phyloP scores from a whole-genome alignment of 2,113 vertebrate species.

The Rallus limicola region DNA sequence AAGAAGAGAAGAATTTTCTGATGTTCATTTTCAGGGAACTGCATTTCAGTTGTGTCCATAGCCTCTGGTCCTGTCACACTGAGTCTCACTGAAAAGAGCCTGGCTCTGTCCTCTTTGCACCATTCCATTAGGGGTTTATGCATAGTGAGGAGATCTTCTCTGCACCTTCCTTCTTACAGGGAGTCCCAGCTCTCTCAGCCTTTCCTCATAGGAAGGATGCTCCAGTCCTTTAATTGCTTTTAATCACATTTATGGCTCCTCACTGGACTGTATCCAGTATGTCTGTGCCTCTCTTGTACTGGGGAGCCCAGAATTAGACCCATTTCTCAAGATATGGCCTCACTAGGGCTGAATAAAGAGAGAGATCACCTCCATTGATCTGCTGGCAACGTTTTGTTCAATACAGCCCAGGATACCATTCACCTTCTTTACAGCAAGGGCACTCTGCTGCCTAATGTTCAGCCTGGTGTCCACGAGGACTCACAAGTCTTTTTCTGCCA shows the following conservation, averaged over 20 bases:
- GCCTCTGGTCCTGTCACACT: not conserved
- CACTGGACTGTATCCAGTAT: not conserved
- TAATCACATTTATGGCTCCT: not conserved
- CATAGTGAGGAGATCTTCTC: not conserved
- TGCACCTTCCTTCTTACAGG: too few relatives aligned
- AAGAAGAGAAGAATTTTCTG: not conserved
- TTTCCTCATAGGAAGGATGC: not conserved
- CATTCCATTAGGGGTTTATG: not conserved
- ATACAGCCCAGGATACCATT: not conserved
- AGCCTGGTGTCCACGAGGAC: not conserved
- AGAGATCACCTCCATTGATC: not conserved
- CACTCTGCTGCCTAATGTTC: not conserved
- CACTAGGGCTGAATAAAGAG: not conserved
- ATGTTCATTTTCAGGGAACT: not conserved
- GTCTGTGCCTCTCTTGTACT: not conserved
- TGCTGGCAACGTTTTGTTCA: not conserved
- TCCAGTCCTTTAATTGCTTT: not conserved
- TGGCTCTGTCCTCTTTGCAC: not conserved
- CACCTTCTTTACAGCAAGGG: not conserved
- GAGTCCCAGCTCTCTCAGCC: not conserved
- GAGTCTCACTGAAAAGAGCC: not conserved
- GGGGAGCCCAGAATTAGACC: not conserved
- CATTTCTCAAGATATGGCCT: not conserved
- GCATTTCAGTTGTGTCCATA: not conserved
- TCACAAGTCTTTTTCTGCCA: not conserved